Evolutionary conservation across 2,113 vertebrate genomes (phyloP).

Genomic region (Narcine bancroftii): DNA sequence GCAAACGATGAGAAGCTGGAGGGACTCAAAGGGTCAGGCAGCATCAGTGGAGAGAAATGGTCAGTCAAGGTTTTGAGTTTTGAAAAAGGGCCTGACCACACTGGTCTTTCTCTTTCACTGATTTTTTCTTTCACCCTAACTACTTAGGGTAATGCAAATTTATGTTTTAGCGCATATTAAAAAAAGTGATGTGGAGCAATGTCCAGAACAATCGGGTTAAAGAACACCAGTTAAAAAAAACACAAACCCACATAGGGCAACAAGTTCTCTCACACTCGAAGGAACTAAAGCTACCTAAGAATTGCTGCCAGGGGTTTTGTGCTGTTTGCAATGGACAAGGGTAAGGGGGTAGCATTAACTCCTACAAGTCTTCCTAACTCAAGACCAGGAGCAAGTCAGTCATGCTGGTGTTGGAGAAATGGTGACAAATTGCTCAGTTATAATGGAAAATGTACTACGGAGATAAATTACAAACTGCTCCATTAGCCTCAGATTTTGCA

Average conservation of each 20-base stretch:
- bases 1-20: no score
- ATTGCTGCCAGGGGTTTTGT: neutral
- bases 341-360: neutral
- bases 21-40: no score
- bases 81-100: no score
- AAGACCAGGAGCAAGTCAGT: neutral
- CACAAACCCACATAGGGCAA: neutral
- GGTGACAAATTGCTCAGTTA: conserved; percentile 41
- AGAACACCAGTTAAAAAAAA: neutral
- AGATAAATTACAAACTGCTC: neutral
- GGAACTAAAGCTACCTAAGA: neutral
- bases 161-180: no score
- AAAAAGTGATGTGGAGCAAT: no score
- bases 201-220: neutral
- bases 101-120: no score
- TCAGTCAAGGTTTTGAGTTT: no score
- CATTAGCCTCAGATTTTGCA: neutral
- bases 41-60: no score
- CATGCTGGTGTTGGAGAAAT: neutral
- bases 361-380: neutral
- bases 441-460: neutral
- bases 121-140: no score
- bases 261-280: neutral
- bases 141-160: no score
- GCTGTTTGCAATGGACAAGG: neutral